These are phyloP conservation scores for Pituophis catenifer DNA, from an alignment of 2,113 vertebrate genomes.

Conservation along the genomic window DNA sequence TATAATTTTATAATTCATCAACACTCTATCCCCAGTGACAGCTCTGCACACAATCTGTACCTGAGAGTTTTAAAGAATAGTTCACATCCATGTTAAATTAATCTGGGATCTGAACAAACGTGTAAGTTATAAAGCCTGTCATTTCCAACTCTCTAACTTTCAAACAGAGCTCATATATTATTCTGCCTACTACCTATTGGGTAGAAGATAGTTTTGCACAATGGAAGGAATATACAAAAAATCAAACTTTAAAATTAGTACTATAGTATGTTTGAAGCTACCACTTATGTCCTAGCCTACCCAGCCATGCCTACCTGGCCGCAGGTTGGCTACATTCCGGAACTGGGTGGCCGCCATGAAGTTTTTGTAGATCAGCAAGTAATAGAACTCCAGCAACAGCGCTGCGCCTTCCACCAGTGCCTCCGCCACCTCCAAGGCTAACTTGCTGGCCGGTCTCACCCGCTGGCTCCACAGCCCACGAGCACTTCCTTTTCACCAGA, in stretches of 20 bases:
- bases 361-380: too few species aligned
- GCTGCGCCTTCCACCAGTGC: rapidly evolving
- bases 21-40: not conserved
- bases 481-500: too few species aligned
- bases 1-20: not conserved
- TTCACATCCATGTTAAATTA: not conserved
- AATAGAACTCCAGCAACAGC: too few species aligned
- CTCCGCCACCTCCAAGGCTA: too few species aligned
- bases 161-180: not conserved
- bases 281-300: too few species aligned
- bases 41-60: not conserved
- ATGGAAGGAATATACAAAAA: not conserved
- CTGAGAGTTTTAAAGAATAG: not conserved
- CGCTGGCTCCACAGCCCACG: too few species aligned
- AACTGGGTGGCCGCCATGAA: too few species aligned
- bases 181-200: not conserved
- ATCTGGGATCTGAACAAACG: not conserved
- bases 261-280: not conserved
- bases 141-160: not conserved
- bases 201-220: not conserved
- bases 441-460: too few species aligned
- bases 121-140: not conserved
- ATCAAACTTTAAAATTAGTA: not conserved
- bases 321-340: too few species aligned
- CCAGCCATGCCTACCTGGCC: too few species aligned